These are phyloP conservation scores for Zaprionus ornatus DNA, from an alignment of 1,140 invertebrate species.

Conservation along the genomic window DNA sequence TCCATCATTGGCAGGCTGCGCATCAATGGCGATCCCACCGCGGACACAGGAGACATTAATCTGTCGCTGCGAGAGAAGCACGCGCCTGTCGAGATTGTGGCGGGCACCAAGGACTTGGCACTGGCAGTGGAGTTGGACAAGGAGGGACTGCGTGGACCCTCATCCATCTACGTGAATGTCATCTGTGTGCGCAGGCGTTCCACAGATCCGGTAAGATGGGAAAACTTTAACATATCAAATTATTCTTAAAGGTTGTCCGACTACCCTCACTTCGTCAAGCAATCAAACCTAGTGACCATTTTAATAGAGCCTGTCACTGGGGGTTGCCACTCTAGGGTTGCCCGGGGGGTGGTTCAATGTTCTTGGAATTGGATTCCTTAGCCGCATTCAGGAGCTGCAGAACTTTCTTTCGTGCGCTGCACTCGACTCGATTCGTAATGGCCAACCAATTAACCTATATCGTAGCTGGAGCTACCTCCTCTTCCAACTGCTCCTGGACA, in stretches of 20 bases:
- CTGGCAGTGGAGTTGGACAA: constrained; percentile 91
- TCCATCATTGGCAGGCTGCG: constrained; percentile 90
- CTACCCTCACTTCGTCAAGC: constrained; percentile 35
- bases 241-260: neutral
- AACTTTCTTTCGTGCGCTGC: constrained; percentile 45
- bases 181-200: constrained; percentile 92
- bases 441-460: constrained; percentile 77
- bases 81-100: constrained; percentile 90
- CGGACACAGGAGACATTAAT: constrained; percentile 89
- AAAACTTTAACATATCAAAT: neutral
- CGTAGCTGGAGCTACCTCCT: constrained; percentile 15
- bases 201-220: constrained; percentile 88
- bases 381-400: constrained; percentile 63
- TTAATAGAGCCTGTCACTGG: constrained; percentile 14
- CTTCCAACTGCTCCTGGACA: constrained; percentile 2
- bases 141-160: constrained; percentile 92
- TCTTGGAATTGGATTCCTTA: constrained; percentile 34
- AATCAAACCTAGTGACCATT: constrained; percentile 53
- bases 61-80: constrained; percentile 91
- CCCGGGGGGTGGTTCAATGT: constrained; percentile 35
- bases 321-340: neutral
- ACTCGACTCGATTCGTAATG: constrained; percentile 40
- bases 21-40: constrained; percentile 91
- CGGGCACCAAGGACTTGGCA: constrained; percentile 92
- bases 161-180: constrained; percentile 93